Percentiles rank a stretch among this genome's conserved stretches.
phyloP scores from a whole-genome alignment of 2,888 invertebrate species.

The Polydrusus tereticollis region DNA sequence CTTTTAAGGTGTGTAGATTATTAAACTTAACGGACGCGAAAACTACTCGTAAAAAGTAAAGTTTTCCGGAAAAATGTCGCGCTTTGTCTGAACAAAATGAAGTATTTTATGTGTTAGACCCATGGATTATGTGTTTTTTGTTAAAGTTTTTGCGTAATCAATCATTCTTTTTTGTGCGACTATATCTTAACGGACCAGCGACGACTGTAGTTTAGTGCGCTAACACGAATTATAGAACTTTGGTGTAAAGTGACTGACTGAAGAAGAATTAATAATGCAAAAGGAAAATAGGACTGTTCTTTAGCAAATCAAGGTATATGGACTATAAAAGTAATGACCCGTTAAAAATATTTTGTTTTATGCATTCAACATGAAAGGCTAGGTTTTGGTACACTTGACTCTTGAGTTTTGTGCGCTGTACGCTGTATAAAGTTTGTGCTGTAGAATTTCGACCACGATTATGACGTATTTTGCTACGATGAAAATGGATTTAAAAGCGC shows the following conservation, averaged over 20 bases:
- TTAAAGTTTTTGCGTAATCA: background rate
- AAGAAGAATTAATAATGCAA: background rate
- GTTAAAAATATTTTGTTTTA: background rate
- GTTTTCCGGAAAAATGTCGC: constrained; percentile 14
- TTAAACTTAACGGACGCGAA: constrained; percentile 15
- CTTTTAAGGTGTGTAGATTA: constrained; percentile 30
- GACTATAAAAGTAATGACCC: background rate
- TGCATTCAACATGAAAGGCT: constrained; percentile 2
- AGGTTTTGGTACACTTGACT: background rate
- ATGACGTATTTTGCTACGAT: background rate
- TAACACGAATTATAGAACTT: background rate
- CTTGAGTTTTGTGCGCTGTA: background rate
- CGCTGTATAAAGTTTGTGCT: constrained; percentile 7
- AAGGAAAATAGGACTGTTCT: background rate
- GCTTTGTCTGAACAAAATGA: background rate
- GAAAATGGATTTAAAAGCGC: constrained; percentile 4
- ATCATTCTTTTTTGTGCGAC: too few relatives aligned
- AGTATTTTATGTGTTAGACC: background rate
- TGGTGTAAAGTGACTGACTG: background rate
- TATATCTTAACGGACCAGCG: too few relatives aligned
- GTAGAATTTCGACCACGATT: constrained; percentile 12
- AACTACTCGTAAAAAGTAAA: constrained; percentile 13
- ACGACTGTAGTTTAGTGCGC: background rate
- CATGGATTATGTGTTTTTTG: constrained; percentile 2
- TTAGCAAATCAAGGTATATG: too few relatives aligned